Conservation (phyloP, 2,888 invertebrate species). For the Aphrophora alni region DNA sequence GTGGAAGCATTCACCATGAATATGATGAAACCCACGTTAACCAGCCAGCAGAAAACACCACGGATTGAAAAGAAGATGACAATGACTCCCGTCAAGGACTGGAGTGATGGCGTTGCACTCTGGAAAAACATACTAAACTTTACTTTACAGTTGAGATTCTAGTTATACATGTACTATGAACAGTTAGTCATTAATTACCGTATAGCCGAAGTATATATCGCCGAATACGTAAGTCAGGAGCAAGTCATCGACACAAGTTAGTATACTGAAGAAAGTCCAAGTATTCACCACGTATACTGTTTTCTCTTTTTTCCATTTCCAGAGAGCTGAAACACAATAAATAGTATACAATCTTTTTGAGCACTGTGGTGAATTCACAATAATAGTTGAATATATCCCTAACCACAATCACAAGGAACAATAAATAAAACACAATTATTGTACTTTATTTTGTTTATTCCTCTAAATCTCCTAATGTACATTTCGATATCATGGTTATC, state of each 20-base stretch:
- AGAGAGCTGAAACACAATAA: slow-evolving; percentile 7
- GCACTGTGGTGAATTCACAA: no score
- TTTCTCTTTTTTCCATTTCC: slow-evolving; percentile 2
- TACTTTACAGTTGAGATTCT: not conserved
- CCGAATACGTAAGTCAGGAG: not conserved
- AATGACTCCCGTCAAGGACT: not conserved
- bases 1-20: not conserved
- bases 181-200: not conserved
- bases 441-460: no score
- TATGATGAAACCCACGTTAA: not conserved
- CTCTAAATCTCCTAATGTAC: no score
- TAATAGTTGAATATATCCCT: no score
- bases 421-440: no score
- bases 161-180: not conserved
- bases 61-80: not conserved
- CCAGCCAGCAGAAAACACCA: not conserved
- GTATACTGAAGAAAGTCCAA: not conserved
- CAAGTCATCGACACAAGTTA: not conserved
- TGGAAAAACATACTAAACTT: not conserved
- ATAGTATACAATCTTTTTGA: no score
- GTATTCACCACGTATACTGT: not conserved
- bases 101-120: not conserved
- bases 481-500: no score
- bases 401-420: no score
- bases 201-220: not conserved